phyloP scores from a whole-genome alignment of 2,888 invertebrate species.

The Drosophila crucigera region DNA sequence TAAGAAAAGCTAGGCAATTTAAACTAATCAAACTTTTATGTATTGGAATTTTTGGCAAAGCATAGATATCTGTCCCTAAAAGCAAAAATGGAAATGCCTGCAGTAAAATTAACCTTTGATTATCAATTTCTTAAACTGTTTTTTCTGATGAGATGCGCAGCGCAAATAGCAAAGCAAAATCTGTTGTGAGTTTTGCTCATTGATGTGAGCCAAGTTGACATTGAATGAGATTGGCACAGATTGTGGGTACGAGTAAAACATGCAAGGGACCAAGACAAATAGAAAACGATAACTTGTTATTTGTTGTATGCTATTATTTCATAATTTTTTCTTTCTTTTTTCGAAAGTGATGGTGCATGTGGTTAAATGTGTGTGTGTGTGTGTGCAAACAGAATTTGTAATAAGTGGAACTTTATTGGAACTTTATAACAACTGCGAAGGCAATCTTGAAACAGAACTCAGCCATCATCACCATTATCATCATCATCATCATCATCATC shows the following conservation, averaged over 20 bases:
- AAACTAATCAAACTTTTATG: neutral
- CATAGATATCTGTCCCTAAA: conserved; percentile 4
- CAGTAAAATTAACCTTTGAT: conserved; percentile 13
- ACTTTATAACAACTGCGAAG: conserved; percentile 46
- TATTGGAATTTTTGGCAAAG: neutral
- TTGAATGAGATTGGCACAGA: conserved; percentile 41
- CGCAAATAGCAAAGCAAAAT: conserved; percentile 18
- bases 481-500: conserved; percentile 17
- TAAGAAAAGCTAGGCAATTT: neutral
- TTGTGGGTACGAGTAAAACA: conserved; percentile 31
- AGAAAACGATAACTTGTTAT: conserved; percentile 48
- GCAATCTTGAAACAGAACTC: conserved; percentile 48
- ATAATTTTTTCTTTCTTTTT: conserved; percentile 14
- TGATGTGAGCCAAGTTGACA: conserved; percentile 16
- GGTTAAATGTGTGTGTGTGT: conserved; percentile 14
- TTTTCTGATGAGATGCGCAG: conserved; percentile 22
- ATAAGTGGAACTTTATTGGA: conserved; percentile 56
- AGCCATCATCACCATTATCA: conserved; percentile 19
- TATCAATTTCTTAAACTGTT: conserved; percentile 20
- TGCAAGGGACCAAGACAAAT: conserved; percentile 50
- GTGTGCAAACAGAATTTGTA: conserved; percentile 75
- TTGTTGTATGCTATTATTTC: conserved; percentile 23
- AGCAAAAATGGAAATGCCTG: conserved; percentile 26
- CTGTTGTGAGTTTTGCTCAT: conserved; percentile 2
- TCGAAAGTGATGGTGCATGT: conserved; percentile 12